These are phyloP conservation scores for Hyposoter didymator DNA, from an alignment of 2,888 invertebrate species.

Conservation along the genomic window DNA sequence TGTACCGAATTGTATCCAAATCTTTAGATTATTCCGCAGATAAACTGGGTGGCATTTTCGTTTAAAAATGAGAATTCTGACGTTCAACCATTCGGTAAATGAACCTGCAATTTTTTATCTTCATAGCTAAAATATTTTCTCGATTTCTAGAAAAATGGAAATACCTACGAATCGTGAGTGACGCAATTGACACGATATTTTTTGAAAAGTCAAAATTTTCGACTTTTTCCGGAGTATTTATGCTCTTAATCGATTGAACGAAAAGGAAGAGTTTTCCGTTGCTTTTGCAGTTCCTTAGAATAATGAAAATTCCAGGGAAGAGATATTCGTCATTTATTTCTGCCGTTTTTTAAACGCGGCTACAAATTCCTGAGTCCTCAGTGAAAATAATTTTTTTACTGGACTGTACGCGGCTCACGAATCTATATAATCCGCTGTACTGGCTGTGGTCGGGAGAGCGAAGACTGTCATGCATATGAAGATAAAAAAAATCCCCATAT, in stretches of 20 bases:
- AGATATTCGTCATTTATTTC: not conserved
- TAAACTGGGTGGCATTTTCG: no score
- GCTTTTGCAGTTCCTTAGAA: not conserved
- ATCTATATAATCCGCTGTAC: not conserved
- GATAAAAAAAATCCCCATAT: conserved; percentile 51
- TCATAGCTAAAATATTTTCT: no score
- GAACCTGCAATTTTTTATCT: no score
- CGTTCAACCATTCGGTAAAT: no score
- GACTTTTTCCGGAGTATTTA: no score
- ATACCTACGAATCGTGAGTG: no score
- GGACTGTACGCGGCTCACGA: conserved; percentile 2
- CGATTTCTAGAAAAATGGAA: no score
- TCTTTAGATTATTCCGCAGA: no score
- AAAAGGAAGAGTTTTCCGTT: not conserved
- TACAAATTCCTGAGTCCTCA: not conserved
- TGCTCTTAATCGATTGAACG: not conserved
- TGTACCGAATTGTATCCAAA: no score
- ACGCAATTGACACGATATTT: no score
- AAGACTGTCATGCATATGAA: conserved; percentile 35
- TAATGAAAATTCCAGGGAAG: not conserved
- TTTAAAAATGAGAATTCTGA: no score
- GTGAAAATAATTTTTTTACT: not conserved
- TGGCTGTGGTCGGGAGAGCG: not conserved
- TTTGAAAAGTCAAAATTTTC: no score
- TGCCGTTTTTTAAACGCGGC: not conserved